A percentile compares a stretch with the other conserved stretches of the same genome.
Evolutionary conservation across 2,888 invertebrate genomes (phyloP).

Genomic region (Microplitis manilae): DNA sequence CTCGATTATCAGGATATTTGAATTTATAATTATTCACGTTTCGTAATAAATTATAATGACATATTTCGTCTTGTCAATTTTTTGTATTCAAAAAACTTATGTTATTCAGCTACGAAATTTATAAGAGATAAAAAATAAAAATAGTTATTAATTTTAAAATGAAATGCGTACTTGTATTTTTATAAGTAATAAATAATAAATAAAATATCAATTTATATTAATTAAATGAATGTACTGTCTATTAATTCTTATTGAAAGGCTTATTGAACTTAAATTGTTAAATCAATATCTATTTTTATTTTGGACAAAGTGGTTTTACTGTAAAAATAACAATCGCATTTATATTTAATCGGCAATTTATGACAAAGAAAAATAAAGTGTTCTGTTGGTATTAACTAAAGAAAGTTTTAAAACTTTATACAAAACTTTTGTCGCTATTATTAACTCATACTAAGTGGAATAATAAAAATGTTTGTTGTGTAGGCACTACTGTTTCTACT

Average conservation of each 20-base stretch:
- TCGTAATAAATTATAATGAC: too few species aligned
- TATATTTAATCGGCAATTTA: not conserved
- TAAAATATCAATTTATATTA: not conserved
- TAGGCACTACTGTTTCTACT: slow-evolving; percentile 76
- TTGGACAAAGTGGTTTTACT: not conserved
- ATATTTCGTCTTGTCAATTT: too few species aligned
- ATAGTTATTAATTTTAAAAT: not conserved
- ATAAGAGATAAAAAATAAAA: not conserved
- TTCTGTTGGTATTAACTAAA: too few species aligned
- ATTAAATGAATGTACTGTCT: not conserved
- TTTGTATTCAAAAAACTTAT: too few species aligned
- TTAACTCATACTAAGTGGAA: too few species aligned
- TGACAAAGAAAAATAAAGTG: not conserved
- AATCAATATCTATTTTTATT: not conserved
- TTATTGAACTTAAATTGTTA: not conserved
- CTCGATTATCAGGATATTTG: too few species aligned
- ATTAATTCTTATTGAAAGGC: not conserved
- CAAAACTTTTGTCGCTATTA: too few species aligned
- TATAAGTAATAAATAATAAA: not conserved
- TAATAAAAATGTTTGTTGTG: slow-evolving; percentile 25
- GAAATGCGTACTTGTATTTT: not conserved
- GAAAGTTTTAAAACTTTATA: too few species aligned
- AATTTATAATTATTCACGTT: too few species aligned
- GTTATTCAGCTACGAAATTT: too few species aligned
- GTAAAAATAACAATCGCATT: not conserved